Percentiles rank a stretch among this genome's conserved stretches.
phyloP scores from a whole-genome alignment of 2,888 invertebrate genomes.

The Euzophera pinguis region DNA sequence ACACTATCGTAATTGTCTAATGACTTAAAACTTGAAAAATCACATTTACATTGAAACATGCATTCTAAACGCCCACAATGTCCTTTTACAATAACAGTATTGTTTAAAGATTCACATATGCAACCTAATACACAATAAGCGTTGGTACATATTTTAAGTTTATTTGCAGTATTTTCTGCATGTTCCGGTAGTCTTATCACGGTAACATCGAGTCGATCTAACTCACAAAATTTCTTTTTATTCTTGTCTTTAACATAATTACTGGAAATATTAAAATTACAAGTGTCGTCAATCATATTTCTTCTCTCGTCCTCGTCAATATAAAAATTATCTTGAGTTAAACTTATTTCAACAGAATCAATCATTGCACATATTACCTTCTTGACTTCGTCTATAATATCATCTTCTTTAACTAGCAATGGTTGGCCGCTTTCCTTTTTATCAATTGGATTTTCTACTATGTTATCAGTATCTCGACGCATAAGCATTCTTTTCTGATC shows the following conservation, averaged over 20 bases:
- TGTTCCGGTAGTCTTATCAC: slow-evolving; percentile 76
- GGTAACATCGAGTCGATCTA: slow-evolving; percentile 83
- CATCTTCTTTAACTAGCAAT: slow-evolving; percentile 9
- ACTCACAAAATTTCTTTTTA: slow-evolving; percentile 67
- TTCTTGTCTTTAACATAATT: slow-evolving; percentile 46
- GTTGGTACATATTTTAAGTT: slow-evolving; percentile 62
- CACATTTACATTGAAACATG: slow-evolving; percentile 78
- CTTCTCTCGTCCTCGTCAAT: slow-evolving; percentile 45
- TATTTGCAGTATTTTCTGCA: slow-evolving; percentile 20
- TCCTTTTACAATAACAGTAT: slow-evolving; percentile 57
- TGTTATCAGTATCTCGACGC: slow-evolving; percentile 38
- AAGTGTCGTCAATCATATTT: slow-evolving; percentile 29
- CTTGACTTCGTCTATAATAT: slow-evolving; percentile 42
- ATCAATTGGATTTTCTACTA: slow-evolving; percentile 8
- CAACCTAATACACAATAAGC: slow-evolving; percentile 82
- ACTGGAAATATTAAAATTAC: slow-evolving; percentile 24
- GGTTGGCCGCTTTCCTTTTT: background rate
- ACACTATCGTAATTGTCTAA: slow-evolving; percentile 38
- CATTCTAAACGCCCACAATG: slow-evolving; percentile 83
- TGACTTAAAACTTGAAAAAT: slow-evolving; percentile 48
- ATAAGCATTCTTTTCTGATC: slow-evolving; percentile 79
- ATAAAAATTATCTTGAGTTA: slow-evolving; percentile 76
- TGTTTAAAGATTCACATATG: slow-evolving; percentile 81
- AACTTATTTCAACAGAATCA: slow-evolving; percentile 80
- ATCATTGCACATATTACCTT: slow-evolving; percentile 76